Evolutionary conservation across 1,140 invertebrate genomes (phyloP).

Genomic region (Kradibia gibbosae): DNA sequence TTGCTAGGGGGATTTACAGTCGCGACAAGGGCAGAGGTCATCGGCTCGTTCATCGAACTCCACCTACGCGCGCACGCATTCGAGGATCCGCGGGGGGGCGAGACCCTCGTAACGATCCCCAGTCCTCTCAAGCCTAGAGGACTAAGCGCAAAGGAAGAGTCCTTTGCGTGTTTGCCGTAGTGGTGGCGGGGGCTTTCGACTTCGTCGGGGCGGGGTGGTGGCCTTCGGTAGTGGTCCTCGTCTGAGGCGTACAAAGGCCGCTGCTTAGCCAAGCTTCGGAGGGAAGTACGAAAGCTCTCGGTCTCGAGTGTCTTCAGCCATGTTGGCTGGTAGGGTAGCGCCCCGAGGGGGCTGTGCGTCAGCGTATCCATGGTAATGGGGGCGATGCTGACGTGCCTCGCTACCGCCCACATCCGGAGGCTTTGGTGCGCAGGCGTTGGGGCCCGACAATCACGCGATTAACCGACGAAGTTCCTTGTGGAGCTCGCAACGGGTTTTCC

Average conservation of each 20-base stretch:
- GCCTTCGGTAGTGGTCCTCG: too few species aligned
- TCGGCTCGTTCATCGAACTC: slow-evolving; percentile 18
- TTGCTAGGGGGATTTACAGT: slow-evolving; percentile 30
- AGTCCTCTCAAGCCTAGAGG: not conserved
- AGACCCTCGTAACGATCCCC: slow-evolving; percentile 21
- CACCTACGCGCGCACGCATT: not conserved
- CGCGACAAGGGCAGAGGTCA: slow-evolving; percentile 43
- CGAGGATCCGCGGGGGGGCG: not conserved
- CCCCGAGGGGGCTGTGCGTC: slow-evolving; percentile 1
- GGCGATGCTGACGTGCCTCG: not conserved
- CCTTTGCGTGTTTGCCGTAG: too few species aligned
- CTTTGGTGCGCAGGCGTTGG: not conserved
- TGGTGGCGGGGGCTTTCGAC: not conserved
- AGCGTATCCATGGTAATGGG: slow-evolving; percentile 31
- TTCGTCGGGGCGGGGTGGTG: not conserved
- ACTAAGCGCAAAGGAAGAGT: not conserved
- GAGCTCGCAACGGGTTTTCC: not conserved
- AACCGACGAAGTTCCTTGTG: not conserved
- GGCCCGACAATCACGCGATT: slow-evolving; percentile 41
- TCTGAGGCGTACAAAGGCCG: too few species aligned
- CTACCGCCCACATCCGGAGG: slow-evolving; percentile 39
- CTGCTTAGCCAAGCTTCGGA: slow-evolving; percentile 13
- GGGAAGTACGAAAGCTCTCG: slow-evolving; percentile 29
- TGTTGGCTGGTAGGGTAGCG: slow-evolving; percentile 22
- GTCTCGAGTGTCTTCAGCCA: slow-evolving; percentile 26